Conservation (phyloP, 1,140 invertebrate genomes). For the Drosophila saltans region DNA sequence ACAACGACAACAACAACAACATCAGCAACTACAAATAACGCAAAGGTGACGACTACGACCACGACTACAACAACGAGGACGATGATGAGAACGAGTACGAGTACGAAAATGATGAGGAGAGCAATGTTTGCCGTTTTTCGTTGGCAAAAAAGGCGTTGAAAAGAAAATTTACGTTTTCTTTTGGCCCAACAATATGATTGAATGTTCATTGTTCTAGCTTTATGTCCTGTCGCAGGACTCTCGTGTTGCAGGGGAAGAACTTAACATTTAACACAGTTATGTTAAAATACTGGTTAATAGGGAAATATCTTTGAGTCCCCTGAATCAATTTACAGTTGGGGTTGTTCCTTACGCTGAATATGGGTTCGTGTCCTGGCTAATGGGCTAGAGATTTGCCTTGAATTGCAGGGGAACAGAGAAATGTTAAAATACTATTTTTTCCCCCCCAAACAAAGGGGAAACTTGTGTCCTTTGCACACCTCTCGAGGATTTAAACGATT, state of each 20-base stretch:
- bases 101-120: not conserved
- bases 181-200: not conserved
- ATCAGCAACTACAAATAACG: not conserved
- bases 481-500: too few relatives aligned
- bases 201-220: not conserved
- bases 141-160: not conserved
- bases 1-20: not conserved
- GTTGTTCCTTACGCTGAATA: not conserved
- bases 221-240: not conserved
- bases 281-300: not conserved
- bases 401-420: not conserved
- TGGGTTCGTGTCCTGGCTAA: not conserved
- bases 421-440: not conserved
- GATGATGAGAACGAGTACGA: not conserved
- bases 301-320: not conserved
- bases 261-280: not conserved
- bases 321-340: not conserved
- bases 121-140: not conserved
- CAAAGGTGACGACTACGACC: slow-evolving; percentile 8
- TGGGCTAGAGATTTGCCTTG: not conserved
- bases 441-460: too few relatives aligned
- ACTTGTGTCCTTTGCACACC: too few relatives aligned
- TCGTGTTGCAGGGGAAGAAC: slow-evolving; percentile 15
- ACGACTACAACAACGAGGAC: not conserved
- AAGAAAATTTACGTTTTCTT: slow-evolving; percentile 2